Evolutionary conservation across 2,888 invertebrate species (phyloP), one percentile per base, ranked within the genome.

Genomic region (Griposia aprilina): DNA sequence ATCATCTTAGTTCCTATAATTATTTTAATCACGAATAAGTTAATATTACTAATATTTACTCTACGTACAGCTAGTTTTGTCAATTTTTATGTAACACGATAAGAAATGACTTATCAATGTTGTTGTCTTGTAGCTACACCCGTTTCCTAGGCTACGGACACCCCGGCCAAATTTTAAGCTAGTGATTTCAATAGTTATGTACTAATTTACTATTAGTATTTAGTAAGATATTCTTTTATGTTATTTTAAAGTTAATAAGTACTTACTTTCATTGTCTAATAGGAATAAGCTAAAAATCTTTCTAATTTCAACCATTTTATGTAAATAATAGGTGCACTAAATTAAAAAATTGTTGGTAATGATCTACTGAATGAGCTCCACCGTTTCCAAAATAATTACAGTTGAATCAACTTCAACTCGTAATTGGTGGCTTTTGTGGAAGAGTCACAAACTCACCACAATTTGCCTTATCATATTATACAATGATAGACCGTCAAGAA

Each of bases 91-190:
- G 87, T 95, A 95, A 94, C 93, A 90, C 92, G 93, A 92, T 92
- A 92, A 92, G 91, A 92, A 92, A 90, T 92, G 91, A 93, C 92
- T 92, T 92, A 92, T 93, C 94, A 94, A 91, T 96, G 96, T 96
- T 96, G 96, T 96, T 96, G 95, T 95, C 93, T 93, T 93, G 94
- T 95, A 95, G 94, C 94, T 96, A 96, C 96, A 93, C 96, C 96
- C 96, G 96, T 96, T 96, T 96, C 96, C 96, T 96, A 93, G 96
- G 96, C 96, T 96, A 96, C 96, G 95, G 94, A 90, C 88, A 87
- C 89, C 92, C 93, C 92, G 92, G 93, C 92, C 91, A 91, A 91
- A 91, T 90, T 89, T 88, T 60, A 86, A 85, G 87, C 83, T 88
- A 90, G 89, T 88, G 90, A 83, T 89, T 90, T 52, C 48, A 71